phyloP scores from a whole-genome alignment of 1,140 invertebrate species.

The Chlorops oryzae region DNA sequence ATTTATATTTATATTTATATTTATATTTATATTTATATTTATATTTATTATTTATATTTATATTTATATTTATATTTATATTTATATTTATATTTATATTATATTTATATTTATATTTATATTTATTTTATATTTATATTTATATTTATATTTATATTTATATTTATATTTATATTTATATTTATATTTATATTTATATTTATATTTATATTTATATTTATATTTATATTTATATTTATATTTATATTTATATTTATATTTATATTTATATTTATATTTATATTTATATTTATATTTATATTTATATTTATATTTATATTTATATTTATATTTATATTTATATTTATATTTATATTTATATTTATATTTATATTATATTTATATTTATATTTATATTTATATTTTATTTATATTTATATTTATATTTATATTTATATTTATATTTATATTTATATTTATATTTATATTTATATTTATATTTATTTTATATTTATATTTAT shows the following conservation, averaged over 20 bases:
- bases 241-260: background rate
- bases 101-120: background rate
- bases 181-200: background rate
- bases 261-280: background rate
- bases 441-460: background rate
- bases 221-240: background rate
- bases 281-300: background rate
- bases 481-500: slow-evolving; percentile 2
- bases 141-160: background rate
- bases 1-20: background rate
- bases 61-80: slow-evolving; percentile 1
- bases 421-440: background rate
- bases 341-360: background rate
- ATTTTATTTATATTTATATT: background rate
- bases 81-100: background rate
- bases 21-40: background rate
- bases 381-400: background rate
- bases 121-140: background rate
- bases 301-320: background rate
- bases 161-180: background rate
- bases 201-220: background rate
- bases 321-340: background rate
- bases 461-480: slow-evolving; percentile 6
- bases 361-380: background rate
- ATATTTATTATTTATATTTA: background rate